A percentile compares a stretch with the other conserved stretches of the same genome.
Conservation (phyloP, 2,113 vertebrate species). For the Grus americana region DNA sequence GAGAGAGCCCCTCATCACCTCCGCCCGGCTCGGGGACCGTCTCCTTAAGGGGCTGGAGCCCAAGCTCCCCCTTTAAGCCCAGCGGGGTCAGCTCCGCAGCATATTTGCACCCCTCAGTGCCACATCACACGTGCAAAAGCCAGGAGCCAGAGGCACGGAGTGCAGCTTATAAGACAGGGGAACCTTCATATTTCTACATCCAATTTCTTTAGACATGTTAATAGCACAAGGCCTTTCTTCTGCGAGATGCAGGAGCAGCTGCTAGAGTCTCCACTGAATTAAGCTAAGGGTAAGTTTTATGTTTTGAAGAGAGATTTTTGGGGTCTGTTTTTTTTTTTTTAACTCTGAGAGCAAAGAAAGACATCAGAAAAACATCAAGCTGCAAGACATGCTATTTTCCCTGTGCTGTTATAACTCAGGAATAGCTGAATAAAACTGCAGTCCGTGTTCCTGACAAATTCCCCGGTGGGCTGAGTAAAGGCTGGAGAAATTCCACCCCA, state of each 20-base stretch:
- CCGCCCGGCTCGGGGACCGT: neutral
- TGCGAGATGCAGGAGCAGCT: constrained; percentile 9
- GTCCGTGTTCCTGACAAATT: constrained; percentile 24
- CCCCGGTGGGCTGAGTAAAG: constrained; percentile 17
- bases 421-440: neutral
- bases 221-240: constrained; percentile 1
- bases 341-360: constrained; percentile 5
- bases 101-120: neutral
- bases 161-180: neutral
- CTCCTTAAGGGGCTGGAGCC: neutral
- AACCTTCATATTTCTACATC: constrained; percentile 20
- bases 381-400: constrained; percentile 50
- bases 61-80: neutral
- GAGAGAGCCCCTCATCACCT: neutral
- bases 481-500: constrained; percentile 30
- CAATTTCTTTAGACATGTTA: constrained; percentile 41
- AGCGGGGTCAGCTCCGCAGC: neutral
- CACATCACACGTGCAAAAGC: fast-evolving
- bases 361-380: constrained; percentile 56
- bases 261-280: constrained; percentile 17
- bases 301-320: neutral
- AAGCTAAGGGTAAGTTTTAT: constrained; percentile 24
- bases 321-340: neutral
- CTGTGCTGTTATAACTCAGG: constrained; percentile 11
- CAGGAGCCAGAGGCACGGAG: neutral